A percentile compares a stretch with the other conserved stretches of the same genome.
Evolutionary conservation across 2,888 invertebrate species (phyloP).

Genomic region (Lasioglossum oenotherae): DNA sequence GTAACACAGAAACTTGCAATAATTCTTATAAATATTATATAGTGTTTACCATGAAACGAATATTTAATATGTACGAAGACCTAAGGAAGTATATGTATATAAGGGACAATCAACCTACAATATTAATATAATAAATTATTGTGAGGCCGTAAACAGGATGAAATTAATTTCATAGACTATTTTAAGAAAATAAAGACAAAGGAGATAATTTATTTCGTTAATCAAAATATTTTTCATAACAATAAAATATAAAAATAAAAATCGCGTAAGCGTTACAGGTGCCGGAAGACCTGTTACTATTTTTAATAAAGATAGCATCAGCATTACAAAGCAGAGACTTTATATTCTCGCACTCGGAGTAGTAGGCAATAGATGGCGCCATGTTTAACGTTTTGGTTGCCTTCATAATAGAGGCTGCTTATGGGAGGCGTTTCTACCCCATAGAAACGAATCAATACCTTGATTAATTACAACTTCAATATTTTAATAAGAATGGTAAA

Average conservation of each 20-base stretch:
- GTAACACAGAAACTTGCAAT: slow-evolving; percentile 10
- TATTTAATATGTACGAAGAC: neutral
- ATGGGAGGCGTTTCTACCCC: neutral
- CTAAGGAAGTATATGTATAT: neutral
- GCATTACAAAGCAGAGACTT: neutral
- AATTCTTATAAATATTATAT: neutral
- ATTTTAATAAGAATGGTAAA: neutral
- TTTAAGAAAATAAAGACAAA: neutral
- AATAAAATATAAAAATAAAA: neutral
- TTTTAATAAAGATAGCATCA: neutral
- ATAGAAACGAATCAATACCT: neutral
- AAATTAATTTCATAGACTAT: neutral
- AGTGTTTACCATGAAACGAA: neutral
- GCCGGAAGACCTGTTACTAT: neutral
- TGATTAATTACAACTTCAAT: neutral
- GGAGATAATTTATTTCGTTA: neutral
- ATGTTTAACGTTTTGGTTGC: neutral
- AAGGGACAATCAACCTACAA: neutral
- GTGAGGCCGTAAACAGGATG: neutral
- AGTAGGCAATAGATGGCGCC: slow-evolving; percentile 1
- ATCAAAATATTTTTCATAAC: neutral
- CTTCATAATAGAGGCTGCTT: neutral
- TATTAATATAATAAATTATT: neutral
- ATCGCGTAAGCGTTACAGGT: neutral
- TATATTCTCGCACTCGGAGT: neutral